These are phyloP conservation scores for Oscheius myriophilus DNA, from an alignment of 2,888 invertebrate genomes.

Conservation along the genomic window DNA sequence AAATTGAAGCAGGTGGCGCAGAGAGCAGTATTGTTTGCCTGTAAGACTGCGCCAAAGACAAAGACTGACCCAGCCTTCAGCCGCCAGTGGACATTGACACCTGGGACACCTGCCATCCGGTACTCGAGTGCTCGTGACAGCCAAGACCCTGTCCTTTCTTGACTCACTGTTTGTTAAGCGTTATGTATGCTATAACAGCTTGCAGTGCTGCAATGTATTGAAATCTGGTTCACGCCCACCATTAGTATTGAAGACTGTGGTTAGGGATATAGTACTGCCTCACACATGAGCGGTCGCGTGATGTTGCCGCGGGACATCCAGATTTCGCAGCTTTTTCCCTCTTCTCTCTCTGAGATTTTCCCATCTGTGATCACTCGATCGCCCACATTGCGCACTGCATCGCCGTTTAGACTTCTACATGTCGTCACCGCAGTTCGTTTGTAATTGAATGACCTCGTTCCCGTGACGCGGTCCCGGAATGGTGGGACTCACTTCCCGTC, in stretches of 20 bases:
- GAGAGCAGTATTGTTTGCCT: constrained; percentile 25
- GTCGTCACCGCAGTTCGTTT: constrained; percentile 6
- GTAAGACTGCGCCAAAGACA: constrained; percentile 30
- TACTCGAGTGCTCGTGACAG: constrained; percentile 23
- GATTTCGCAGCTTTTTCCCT: constrained; percentile 9
- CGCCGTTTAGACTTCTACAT: too few species aligned
- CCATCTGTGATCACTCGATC: constrained; percentile 21
- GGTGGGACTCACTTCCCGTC: too few species aligned
- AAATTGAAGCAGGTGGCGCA: constrained; percentile 16
- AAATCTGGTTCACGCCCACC: too few species aligned
- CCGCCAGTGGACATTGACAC: constrained; percentile 22
- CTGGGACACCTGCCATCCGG: constrained; percentile 22
- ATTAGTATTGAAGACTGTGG: too few species aligned
- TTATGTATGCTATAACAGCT: constrained; percentile 2
- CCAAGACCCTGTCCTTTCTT: constrained; percentile 1
- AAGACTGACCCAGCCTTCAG: constrained; percentile 27
- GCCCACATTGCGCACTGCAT: too few species aligned
- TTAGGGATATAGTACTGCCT: too few species aligned
- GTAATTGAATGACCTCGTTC: not conserved
- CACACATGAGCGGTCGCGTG: too few species aligned
- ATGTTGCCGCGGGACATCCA: too few species aligned
- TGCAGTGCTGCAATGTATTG: too few species aligned
- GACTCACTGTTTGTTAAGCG: constrained; percentile 28
- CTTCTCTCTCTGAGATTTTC: constrained; percentile 18
- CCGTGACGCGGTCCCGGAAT: too few species aligned